Base-by-base conservation (phyloP, 2,888 invertebrate species). In the Argynnis bischoffii region DNA sequence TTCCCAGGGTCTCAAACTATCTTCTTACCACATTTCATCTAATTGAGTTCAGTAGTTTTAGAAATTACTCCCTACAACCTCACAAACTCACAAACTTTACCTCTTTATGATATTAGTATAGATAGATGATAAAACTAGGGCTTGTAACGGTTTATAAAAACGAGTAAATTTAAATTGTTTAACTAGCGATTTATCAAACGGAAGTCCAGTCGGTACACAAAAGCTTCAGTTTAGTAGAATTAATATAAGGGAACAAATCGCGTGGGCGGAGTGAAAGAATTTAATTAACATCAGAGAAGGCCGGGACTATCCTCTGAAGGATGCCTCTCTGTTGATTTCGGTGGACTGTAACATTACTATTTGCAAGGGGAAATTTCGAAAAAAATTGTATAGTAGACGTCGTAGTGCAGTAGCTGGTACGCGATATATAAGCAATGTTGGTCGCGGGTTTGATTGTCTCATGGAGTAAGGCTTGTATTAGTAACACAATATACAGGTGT, bases 221-320 rank as follows among this genome's bases (percentile, higher is more conserved):
- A 67, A 64, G 55, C n/a, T 54, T 55, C 60, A 16, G 60, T 31
- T 47, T 46, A 47, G 57, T 59, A 64, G 59, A 59, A 64, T 59
- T 64, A 68, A 64, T 68, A 68, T 68, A 46, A 14, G 55, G 54
- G 41, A 59, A 57, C 57, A 59, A 59, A 50, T 64, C 64, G 59
- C 63, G 63, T 35, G 63, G 56, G 21, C 60, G 54, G 66, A 63
- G 48, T 56, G 59, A 55, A 69, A 69, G 69, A 69, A 69, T 69
- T 69, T 69, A 69, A 69, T 69, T 69, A 69, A 63, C 69, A 63
- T 57, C 55, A 63, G 56, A 63, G 35, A 41, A 67, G 15, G 41
- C 35, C 55, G 68, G 35, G 50, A n/a, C 53, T 53, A 13, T 47
- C 16, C 11, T 14, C 55, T 47, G 41, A 13, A 48, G 66, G 26